A percentile compares a stretch with the other conserved stretches of the same genome.
Evolutionary conservation across 2,888 invertebrate species (phyloP).

Genomic region (Chrysomela aeneicollis): DNA sequence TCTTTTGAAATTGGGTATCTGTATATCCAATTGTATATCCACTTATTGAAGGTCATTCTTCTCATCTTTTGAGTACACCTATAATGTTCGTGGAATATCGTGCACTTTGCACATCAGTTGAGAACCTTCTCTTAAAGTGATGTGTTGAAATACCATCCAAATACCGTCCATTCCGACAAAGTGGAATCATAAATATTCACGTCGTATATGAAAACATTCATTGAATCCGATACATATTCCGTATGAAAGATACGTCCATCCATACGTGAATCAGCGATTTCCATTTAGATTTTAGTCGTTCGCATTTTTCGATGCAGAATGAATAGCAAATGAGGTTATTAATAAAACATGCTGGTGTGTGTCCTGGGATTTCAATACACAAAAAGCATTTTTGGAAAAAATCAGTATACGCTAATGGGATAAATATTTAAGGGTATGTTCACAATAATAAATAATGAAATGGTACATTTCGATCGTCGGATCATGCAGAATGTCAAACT

Average conservation of each 20-base stretch:
- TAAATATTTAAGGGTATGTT: background rate
- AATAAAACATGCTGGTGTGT: slow-evolving; percentile 26
- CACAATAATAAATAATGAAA: no score
- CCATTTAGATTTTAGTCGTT: slow-evolving; percentile 24
- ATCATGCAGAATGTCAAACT: no score
- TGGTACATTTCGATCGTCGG: no score
- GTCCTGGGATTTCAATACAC: slow-evolving; percentile 12
- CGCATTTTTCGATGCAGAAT: slow-evolving; percentile 25
- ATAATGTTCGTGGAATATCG: no score
- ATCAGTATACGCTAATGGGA: background rate
- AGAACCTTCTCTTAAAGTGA: background rate
- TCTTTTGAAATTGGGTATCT: no score
- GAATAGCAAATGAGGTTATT: slow-evolving; percentile 28
- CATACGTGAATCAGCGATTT: slow-evolving; percentile 15
- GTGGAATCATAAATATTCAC: slow-evolving; percentile 13
- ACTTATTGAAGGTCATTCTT: no score
- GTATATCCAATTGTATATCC: no score
- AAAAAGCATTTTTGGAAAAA: background rate
- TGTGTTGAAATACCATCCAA: slow-evolving; percentile 25
- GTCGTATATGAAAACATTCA: slow-evolving; percentile 13
- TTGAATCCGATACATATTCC: slow-evolving; percentile 16
- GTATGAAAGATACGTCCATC: background rate
- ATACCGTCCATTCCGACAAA: slow-evolving; percentile 26
- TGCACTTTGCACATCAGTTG: background rate
- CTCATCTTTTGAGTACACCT: no score